These are phyloP conservation scores for Hirundichthys speculiger DNA, from an alignment of 2,113 vertebrate genomes.

Conservation along the genomic window DNA sequence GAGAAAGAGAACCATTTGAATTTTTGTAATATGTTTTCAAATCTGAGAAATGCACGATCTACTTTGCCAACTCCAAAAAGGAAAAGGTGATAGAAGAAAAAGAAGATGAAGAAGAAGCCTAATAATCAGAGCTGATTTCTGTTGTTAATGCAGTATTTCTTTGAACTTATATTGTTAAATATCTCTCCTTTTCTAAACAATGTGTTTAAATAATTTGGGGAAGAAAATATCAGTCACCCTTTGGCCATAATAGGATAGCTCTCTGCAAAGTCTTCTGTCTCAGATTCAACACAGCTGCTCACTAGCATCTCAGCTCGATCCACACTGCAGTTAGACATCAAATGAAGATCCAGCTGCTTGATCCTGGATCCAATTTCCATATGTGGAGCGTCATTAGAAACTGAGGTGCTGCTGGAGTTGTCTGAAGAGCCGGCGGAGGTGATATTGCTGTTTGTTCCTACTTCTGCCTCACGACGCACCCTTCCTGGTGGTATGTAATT, in stretches of 20 bases:
- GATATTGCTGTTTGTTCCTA: background rate
- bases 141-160: no score
- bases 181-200: no score
- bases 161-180: no score
- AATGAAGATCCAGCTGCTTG: conserved; percentile 58
- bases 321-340: conserved; percentile 57
- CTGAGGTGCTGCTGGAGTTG: no score
- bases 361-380: background rate
- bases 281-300: conserved; percentile 50
- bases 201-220: background rate
- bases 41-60: no score
- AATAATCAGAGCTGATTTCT: no score
- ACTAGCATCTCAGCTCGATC: conserved; percentile 59
- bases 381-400: no score
- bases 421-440: background rate
- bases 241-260: conserved; percentile 25
- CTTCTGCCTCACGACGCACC: background rate
- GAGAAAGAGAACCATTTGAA: background rate
- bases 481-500: accelerated
- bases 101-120: no score
- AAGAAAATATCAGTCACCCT: conserved; percentile 61
- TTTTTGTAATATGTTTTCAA: background rate
- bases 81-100: no score
- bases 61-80: no score
- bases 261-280: conserved; percentile 47